These are phyloP conservation scores for Dunckerocampus dactyliophorus DNA, from an alignment of 2,113 vertebrate species.

Conservation along the genomic window DNA sequence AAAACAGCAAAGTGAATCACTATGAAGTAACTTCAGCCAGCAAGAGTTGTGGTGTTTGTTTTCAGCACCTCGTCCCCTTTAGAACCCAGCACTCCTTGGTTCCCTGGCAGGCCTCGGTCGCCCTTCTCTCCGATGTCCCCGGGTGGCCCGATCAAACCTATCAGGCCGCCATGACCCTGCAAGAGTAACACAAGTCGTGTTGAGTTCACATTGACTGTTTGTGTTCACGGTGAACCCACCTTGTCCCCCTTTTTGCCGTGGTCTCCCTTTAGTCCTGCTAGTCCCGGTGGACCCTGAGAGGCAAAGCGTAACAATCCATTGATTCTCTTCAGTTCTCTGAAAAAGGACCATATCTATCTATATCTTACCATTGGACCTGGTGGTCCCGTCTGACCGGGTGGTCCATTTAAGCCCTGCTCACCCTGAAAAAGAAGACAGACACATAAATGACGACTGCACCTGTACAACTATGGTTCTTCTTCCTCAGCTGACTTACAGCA, in stretches of 20 bases:
- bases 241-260: constrained; percentile 92
- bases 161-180: constrained; percentile 95
- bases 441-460: background rate
- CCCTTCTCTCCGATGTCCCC: constrained; percentile 97
- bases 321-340: background rate
- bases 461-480: background rate
- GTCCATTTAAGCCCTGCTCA: constrained; percentile 91
- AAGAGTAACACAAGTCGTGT: constrained; percentile 9
- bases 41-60: background rate
- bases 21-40: background rate
- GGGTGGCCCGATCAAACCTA: constrained; percentile 91
- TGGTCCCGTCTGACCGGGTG: constrained; percentile 87
- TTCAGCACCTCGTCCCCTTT: constrained; percentile 90
- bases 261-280: constrained; percentile 91
- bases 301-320: background rate
- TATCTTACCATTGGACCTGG: constrained; percentile 90
- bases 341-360: background rate
- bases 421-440: constrained; percentile 72
- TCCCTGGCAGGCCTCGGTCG: constrained; percentile 89
- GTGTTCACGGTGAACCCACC: constrained; percentile 58
- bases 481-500: constrained; percentile 75
- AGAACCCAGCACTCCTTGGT: constrained; percentile 82
- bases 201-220: constrained; percentile 1
- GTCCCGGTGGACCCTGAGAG: constrained; percentile 84
- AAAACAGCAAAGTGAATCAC: background rate